Conservation (phyloP, 2,113 vertebrate species). For the Pipa parva region DNA sequence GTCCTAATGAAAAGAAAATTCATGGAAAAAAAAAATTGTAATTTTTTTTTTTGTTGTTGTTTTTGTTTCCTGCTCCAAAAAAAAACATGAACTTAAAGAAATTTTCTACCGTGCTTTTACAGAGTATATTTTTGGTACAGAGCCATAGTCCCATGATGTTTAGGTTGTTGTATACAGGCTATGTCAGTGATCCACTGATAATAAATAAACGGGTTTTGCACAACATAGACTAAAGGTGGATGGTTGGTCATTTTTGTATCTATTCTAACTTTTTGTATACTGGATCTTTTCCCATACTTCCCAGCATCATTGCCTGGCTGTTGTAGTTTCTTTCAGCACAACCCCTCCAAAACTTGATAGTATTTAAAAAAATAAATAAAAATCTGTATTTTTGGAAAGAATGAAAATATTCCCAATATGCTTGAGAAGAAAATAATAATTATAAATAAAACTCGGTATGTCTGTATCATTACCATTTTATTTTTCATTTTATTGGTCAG, state of each 20-base stretch:
- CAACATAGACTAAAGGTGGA: conserved; percentile 18
- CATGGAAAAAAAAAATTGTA: too few relatives aligned
- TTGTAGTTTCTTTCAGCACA: conserved; percentile 23
- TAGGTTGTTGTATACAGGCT: conserved; percentile 10
- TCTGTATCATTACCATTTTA: conserved; percentile 18
- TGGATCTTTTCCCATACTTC: not conserved
- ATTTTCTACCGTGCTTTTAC: conserved; percentile 6
- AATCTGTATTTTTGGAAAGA: conserved; percentile 20
- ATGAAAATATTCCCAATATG: conserved; percentile 17
- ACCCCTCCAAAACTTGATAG: conserved; percentile 6
- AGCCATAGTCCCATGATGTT: not conserved
- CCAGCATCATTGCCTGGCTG: conserved; percentile 15
- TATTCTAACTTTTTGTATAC: conserved; percentile 22
- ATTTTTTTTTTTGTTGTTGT: too few relatives aligned
- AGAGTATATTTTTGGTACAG: conserved; percentile 16
- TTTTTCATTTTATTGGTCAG: conserved; percentile 20
- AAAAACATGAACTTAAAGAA: not conserved
- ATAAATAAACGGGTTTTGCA: conserved; percentile 22
- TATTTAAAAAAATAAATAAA: conserved; percentile 24
- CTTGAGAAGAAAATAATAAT: conserved; percentile 19
- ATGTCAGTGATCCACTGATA: conserved; percentile 17
- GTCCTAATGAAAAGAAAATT: too few relatives aligned
- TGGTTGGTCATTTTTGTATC: conserved; percentile 13
- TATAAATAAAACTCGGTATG: conserved; percentile 14
- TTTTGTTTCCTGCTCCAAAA: too few relatives aligned